Evolutionary conservation across 2,888 invertebrate species (phyloP).

Genomic region (Cepaea hortensis): DNA sequence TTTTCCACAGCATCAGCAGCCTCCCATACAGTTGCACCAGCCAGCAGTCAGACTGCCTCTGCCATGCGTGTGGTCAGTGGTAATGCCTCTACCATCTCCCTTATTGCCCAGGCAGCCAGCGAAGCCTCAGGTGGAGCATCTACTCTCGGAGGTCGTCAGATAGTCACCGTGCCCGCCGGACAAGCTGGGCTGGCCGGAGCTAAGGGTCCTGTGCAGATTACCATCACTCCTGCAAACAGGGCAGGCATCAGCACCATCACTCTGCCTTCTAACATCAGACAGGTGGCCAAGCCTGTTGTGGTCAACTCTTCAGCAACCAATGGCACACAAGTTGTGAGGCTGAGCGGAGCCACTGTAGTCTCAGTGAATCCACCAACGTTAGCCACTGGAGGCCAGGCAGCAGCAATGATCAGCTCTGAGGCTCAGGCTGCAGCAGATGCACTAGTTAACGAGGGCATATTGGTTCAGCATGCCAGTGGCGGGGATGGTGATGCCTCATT

Average conservation of each 20-base stretch:
- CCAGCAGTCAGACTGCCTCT: slow-evolving; percentile 44
- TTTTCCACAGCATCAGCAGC: slow-evolving; percentile 44
- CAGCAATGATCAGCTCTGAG: slow-evolving; percentile 37
- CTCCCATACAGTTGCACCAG: slow-evolving; percentile 30
- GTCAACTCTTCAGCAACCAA: slow-evolving; percentile 50
- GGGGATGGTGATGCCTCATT: slow-evolving; percentile 45
- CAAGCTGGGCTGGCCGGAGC: slow-evolving; percentile 51
- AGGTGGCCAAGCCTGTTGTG: slow-evolving; percentile 73
- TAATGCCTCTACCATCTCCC: slow-evolving; percentile 63
- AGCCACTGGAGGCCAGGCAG: slow-evolving; percentile 36
- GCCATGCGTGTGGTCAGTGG: slow-evolving; percentile 56
- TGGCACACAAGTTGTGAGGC: slow-evolving; percentile 43
- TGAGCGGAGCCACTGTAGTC: slow-evolving; percentile 32
- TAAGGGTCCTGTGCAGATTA: slow-evolving; percentile 67
- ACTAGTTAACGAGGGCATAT: slow-evolving; percentile 20
- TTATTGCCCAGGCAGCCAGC: slow-evolving; percentile 63
- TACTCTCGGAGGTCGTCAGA: slow-evolving; percentile 56
- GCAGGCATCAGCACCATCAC: slow-evolving; percentile 74
- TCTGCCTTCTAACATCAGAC: slow-evolving; percentile 82
- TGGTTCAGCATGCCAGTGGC: slow-evolving; percentile 38
- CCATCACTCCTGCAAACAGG: slow-evolving; percentile 62
- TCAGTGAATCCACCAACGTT: slow-evolving; percentile 34
- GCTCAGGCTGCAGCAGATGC: slow-evolving; percentile 41
- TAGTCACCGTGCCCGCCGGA: slow-evolving; percentile 54
- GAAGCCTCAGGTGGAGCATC: slow-evolving; percentile 54